Conservation (phyloP, 2,888 invertebrate genomes). For the Oscheius sp. region DNA sequence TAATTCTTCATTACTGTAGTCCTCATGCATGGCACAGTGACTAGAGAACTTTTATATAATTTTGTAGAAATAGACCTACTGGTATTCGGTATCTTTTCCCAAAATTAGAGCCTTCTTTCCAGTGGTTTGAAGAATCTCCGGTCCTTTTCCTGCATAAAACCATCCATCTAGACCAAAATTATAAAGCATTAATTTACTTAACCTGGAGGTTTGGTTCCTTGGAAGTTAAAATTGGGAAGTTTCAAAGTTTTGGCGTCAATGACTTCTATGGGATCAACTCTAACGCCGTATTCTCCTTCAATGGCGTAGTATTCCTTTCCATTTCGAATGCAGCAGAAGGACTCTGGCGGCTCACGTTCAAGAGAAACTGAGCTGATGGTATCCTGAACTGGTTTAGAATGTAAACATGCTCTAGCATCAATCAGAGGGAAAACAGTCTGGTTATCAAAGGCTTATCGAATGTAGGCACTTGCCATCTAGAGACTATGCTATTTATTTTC, state of each 20-base stretch:
- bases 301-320: conserved; percentile 43
- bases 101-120: conserved; percentile 61
- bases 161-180: conserved; percentile 57
- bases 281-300: conserved; percentile 53
- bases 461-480: background rate
- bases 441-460: conserved; percentile 18
- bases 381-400: conserved; percentile 28
- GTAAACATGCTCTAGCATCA: conserved; percentile 13
- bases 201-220: conserved; percentile 67
- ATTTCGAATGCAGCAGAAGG: conserved; percentile 60
- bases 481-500: background rate
- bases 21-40: conserved; percentile 60
- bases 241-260: conserved; percentile 60
- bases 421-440: conserved; percentile 7
- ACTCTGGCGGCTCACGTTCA: conserved; percentile 47
- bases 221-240: conserved; percentile 56
- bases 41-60: conserved; percentile 37
- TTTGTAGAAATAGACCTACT: conserved; percentile 36
- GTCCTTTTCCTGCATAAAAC: conserved; percentile 60
- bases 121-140: conserved; percentile 47
- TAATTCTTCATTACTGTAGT: conserved; percentile 53
- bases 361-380: conserved; percentile 43
- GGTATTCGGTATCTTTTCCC: conserved; percentile 48
- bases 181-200: no score
- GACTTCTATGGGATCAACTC: conserved; percentile 50